Evolutionary conservation across 2,888 invertebrate species (phyloP), one percentile per base, ranked within the genome.

Genomic region (Campopleginae sp.): DNA sequence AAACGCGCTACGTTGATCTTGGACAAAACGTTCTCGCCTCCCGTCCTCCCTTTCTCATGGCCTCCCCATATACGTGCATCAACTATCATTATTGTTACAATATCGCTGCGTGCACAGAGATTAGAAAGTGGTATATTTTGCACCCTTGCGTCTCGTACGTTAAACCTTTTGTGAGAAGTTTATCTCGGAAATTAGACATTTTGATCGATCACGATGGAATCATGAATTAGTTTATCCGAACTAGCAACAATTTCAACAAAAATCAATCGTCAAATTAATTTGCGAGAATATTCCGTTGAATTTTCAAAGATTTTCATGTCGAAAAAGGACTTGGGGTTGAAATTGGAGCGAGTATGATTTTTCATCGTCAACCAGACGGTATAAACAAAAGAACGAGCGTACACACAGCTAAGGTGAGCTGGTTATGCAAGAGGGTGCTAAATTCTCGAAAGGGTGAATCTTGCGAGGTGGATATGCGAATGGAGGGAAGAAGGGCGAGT

Each of bases 1-100:
- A 89, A 88, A 88, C 87, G 88, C 91, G 91, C 89, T 90, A 89
- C 88, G 91, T 89, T 90, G 90, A 90, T 89, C 90, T 89, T 89
- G 90, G 89, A 91, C 91, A 91, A 91, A 91, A 91, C 90, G 65
- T 51, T 65, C 46, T 74, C 42, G 12, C 44, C 33, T 74, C 71
- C 63, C 70, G 31, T 68, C 46, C 77, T 75, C 71, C 58, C 72
- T 54, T 17, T 48, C 51, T 61, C 27, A 66, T 48, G 46, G 48
- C 38, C 63, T 61, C 19, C 48, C 44, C 79, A 66, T 33, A 46
- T 51, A 63, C 68, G 38, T 48, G 19, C 46, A 63, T 31, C 19
- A 27, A 46, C 46, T 31, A 48, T 75, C 68, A 71, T 82, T 85
- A 78, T 81, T 78, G 81, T 74, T 78, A 72, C 72, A 78, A 79